Conservation (phyloP, 2,113 vertebrate genomes). For the Holacanthus passer region DNA sequence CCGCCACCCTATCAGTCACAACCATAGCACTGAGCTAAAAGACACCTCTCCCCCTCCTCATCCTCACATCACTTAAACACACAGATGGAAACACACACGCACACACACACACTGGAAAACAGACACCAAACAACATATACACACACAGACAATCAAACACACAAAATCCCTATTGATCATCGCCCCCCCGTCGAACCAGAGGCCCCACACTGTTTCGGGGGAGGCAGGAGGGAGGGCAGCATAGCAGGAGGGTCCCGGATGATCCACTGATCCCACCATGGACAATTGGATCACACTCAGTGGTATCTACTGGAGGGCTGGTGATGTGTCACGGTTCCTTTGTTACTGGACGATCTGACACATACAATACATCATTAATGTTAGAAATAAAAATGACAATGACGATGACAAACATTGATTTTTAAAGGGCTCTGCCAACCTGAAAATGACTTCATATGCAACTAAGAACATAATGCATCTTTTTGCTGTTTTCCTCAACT, state of each 20-base stretch:
- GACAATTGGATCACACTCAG: constrained; percentile 82
- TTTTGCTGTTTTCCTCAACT: neutral
- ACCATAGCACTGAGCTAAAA: constrained; percentile 71
- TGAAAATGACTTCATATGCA: neutral
- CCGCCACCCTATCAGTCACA: constrained; percentile 81
- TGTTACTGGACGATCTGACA: constrained; percentile 24
- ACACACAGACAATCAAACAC: constrained; percentile 70
- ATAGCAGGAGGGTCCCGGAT: constrained; percentile 73
- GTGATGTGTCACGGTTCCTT: constrained; percentile 63
- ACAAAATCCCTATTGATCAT: constrained; percentile 84
- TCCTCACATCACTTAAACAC: constrained; percentile 60
- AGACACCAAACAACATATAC: constrained; percentile 55
- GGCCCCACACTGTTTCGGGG: constrained; percentile 62
- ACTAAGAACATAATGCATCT: neutral
- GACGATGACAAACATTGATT: neutral
- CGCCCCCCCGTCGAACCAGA: constrained; percentile 49
- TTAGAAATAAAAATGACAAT: neutral
- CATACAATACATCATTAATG: neutral
- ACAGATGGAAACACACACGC: constrained; percentile 43
- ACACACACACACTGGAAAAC: constrained; percentile 53
- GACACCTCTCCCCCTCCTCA: constrained; percentile 47
- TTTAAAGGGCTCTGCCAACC: neutral
- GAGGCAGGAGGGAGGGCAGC: constrained; percentile 53
- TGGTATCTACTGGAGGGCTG: constrained; percentile 68
- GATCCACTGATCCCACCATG: constrained; percentile 82